phyloP scores from a whole-genome alignment of 2,797 vertebrate genomes.

The Rhinella marina region DNA sequence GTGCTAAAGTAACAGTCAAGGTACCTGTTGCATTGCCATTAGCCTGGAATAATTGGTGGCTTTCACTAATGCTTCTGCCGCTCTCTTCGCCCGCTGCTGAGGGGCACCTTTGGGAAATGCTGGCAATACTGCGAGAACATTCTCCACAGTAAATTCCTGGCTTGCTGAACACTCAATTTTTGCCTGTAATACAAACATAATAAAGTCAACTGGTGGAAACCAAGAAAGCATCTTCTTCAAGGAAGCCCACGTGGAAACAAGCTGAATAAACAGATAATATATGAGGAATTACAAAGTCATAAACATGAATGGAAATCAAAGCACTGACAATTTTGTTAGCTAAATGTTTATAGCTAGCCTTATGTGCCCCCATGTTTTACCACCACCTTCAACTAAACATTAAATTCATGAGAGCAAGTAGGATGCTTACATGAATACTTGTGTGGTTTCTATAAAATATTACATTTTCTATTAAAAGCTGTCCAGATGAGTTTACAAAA shows the following conservation, averaged over 20 bases:
- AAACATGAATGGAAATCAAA: constrained; percentile 30
- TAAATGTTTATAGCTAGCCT: constrained; percentile 25
- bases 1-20: constrained; percentile 22
- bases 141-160: constrained; percentile 64
- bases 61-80: constrained; percentile 64
- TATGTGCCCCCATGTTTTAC: not conserved
- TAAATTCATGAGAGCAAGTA: not conserved
- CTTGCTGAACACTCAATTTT: constrained; percentile 63
- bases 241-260: constrained; percentile 49
- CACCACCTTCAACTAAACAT: constrained; percentile 6
- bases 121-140: constrained; percentile 63
- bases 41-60: constrained; percentile 66
- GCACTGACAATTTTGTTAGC: constrained; percentile 14
- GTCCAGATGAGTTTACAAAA: not conserved
- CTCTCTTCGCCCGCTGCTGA: constrained; percentile 61
- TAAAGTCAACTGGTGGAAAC: constrained; percentile 47
- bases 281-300: constrained; percentile 59
- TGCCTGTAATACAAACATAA: constrained; percentile 65
- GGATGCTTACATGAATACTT: not conserved
- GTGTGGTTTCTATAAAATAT: not conserved
- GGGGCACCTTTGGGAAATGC: constrained; percentile 62
- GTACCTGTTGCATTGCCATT: constrained; percentile 70
- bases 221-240: constrained; percentile 55
- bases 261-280: constrained; percentile 29
- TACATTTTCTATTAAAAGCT: not conserved